These are phyloP conservation scores for Melipona quadrifasciata DNA, from an alignment of 1,140 invertebrate genomes.

Conservation along the genomic window DNA sequence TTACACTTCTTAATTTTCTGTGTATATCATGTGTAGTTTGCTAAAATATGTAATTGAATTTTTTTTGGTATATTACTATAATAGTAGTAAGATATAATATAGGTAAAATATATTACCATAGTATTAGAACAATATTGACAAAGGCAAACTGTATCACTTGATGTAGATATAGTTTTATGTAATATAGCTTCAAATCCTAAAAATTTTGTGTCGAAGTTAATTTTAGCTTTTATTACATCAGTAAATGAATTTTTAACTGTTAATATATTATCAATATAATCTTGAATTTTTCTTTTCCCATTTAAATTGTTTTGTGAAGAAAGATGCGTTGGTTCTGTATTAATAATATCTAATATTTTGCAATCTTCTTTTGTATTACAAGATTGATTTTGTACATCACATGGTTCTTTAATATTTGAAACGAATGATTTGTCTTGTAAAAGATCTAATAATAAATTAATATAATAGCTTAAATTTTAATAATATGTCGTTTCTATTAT, in stretches of 20 bases:
- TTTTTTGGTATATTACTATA: background rate
- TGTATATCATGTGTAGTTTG: background rate
- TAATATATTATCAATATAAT: slow-evolving; percentile 28
- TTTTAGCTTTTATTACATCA: slow-evolving; percentile 73
- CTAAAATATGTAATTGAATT: slow-evolving; percentile 7
- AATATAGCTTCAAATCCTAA: slow-evolving; percentile 70
- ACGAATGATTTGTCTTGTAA: slow-evolving; percentile 18
- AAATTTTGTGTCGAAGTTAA: slow-evolving; percentile 75
- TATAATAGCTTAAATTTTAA: slow-evolving; percentile 2
- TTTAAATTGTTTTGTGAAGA: background rate
- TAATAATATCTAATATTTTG: background rate
- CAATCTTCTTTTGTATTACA: background rate
- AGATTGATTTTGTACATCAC: background rate
- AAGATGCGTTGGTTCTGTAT: background rate
- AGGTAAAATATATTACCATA: slow-evolving; percentile 55
- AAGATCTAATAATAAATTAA: slow-evolving; percentile 29
- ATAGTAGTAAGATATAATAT: background rate
- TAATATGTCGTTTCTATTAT: background rate
- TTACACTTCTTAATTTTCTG: slow-evolving; percentile 34
- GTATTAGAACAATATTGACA: slow-evolving; percentile 72
- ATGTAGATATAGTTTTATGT: slow-evolving; percentile 46
- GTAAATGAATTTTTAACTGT: slow-evolving; percentile 68
- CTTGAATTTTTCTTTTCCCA: background rate
- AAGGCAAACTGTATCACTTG: slow-evolving; percentile 50
- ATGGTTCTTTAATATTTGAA: slow-evolving; percentile 1